Evolutionary conservation across 2,113 vertebrate species (phyloP).

Genomic region (Xenopus borealis): DNA sequence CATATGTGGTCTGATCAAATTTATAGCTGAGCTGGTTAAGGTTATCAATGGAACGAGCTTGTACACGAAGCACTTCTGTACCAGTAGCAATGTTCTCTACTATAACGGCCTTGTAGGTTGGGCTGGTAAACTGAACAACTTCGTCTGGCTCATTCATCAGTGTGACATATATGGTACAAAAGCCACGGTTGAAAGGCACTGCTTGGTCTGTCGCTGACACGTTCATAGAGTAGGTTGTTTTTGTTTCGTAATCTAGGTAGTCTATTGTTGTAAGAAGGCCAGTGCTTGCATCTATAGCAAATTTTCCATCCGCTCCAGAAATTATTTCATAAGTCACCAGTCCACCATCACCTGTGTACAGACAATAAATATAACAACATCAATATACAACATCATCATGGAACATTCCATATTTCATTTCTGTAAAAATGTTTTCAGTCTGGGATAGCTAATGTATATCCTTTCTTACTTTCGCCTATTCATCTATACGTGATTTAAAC

Average conservation of each 20-base stretch:
- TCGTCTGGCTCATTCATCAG: constrained; percentile 92
- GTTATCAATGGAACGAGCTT: constrained; percentile 90
- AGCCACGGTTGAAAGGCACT: constrained; percentile 80
- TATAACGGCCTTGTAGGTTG: constrained; percentile 81
- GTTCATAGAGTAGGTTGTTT: constrained; percentile 93
- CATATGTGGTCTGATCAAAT: constrained; percentile 86
- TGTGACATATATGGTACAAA: constrained; percentile 86
- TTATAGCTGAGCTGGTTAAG: constrained; percentile 91
- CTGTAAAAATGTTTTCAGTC: no score
- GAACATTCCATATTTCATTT: no score
- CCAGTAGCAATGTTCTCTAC: constrained; percentile 87
- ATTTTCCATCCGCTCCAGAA: constrained; percentile 85
- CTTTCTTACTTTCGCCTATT: no score
- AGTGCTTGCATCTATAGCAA: constrained; percentile 85
- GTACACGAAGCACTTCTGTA: constrained; percentile 85
- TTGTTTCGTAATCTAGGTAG: constrained; percentile 95
- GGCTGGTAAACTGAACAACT: constrained; percentile 83
- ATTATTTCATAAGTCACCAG: constrained; percentile 82
- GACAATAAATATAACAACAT: background rate
- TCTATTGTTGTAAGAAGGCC: constrained; percentile 86
- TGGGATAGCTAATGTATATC: no score
- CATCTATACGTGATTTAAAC: no score
- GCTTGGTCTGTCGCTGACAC: constrained; percentile 90
- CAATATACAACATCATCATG: no score
- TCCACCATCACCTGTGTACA: constrained; percentile 81